Base-by-base conservation (phyloP, 2,888 invertebrate genomes). In the Phorcus lineatus region DNA sequence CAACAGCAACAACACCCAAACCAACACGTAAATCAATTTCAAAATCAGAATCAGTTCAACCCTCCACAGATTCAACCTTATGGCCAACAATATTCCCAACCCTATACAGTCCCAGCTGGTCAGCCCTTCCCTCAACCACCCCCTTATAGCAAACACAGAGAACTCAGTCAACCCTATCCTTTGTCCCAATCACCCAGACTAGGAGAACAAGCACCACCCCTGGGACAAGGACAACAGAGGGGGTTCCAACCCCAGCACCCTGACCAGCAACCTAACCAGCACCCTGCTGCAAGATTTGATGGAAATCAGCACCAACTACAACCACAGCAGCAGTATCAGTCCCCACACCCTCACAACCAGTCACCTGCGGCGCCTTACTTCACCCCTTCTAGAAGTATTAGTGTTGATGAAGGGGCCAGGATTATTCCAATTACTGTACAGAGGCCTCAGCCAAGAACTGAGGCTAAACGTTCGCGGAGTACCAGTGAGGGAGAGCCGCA, bases 401-500 rank as follows among this genome's bases (percentile, higher is more conserved):
- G 84, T 67, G 78, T 82, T 62, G 84, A 84, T 31, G 81, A 81
- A 11, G 81, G 81, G 31, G 54, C 74, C 7, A 76, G 74, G 55
- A 78, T n/a, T 31, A 80, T 82, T 67, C 82, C 82, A 36, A 82
- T 82, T 57, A 78, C 76, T 19, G 74, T 83, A 4, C 79, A 77
- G 78, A 75, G 75, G 13, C 28, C 57, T 16, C 53, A 74, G 36
- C 62, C 79, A 19, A 22, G 31, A n/a, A 47, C 47, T 40, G 66
- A 16, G 24, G 24, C 74, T 19, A 77, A 67, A 52, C 83, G 66
- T 57, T 28, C 66, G 16, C 67, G 81, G 62, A 82, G 80, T 24
- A 77, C 74, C 74, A 84, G 83, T 74, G 82, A 84, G 77, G 79
- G 79, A 78, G 82, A 82, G 4, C 55, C 79, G 22, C 67, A 40